Conservation (phyloP, 2,113 vertebrate species). For the Tetraodon nigroviridis region DNA sequence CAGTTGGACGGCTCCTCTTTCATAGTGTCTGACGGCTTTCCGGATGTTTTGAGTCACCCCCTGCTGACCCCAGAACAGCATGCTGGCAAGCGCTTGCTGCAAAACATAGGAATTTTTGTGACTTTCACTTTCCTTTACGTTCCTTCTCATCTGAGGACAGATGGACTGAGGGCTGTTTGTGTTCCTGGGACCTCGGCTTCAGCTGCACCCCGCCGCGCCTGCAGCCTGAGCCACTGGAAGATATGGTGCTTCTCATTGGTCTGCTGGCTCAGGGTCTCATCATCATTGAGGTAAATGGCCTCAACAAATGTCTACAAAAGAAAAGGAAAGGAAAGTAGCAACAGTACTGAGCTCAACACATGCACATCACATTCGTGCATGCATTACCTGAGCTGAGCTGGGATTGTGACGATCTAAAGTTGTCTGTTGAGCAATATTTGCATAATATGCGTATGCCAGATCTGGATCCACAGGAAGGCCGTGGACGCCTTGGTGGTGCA, state of each 20-base stretch:
- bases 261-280: constrained; percentile 67
- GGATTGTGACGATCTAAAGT: constrained; percentile 57
- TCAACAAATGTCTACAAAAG: constrained; percentile 72
- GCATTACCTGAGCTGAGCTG: constrained; percentile 66
- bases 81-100: constrained; percentile 73
- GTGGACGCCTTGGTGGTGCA: constrained; percentile 67
- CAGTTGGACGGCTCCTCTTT: constrained; percentile 68
- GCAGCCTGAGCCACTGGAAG: constrained; percentile 77
- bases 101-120: constrained; percentile 17
- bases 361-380: not conserved
- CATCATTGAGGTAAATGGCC: constrained; percentile 68
- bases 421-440: constrained; percentile 75
- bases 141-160: not conserved
- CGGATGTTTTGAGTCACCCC: constrained; percentile 71
- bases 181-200: constrained; percentile 68
- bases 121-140: not conserved
- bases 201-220: constrained; percentile 70
- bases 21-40: constrained; percentile 72
- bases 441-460: constrained; percentile 77
- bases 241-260: constrained; percentile 74
- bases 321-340: not conserved
- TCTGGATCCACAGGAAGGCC: constrained; percentile 58
- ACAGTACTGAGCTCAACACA: not conserved
- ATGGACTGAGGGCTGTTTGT: too few species aligned
- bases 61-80: constrained; percentile 82